These are phyloP conservation scores for Gymnorhina tibicen DNA, from an alignment of 2,113 vertebrate genomes.

Conservation along the genomic window DNA sequence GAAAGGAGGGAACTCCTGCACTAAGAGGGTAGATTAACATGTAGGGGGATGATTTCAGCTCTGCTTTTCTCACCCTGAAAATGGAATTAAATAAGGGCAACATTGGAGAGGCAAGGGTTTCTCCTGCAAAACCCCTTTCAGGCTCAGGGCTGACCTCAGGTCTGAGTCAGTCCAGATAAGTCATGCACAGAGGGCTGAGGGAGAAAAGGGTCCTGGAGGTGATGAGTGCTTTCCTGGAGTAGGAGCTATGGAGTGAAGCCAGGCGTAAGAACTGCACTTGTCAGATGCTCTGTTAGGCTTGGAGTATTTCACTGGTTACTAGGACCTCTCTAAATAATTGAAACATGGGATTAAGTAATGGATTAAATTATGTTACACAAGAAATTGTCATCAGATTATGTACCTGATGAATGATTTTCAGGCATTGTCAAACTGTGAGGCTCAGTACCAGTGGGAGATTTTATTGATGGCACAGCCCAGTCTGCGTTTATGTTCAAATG, in stretches of 20 bases:
- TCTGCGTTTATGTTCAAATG: rapidly evolving
- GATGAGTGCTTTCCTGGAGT: rapidly evolving
- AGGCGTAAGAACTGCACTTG: background rate
- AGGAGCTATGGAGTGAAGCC: background rate
- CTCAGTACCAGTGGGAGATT: background rate
- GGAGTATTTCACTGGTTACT: background rate
- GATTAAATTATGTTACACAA: background rate
- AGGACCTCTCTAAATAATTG: background rate
- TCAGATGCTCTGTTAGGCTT: background rate
- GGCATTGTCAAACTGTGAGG: background rate
- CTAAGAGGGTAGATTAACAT: background rate
- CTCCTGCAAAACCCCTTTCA: background rate
- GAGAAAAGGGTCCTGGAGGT: background rate
- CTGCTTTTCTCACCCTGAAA: background rate
- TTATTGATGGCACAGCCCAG: background rate
- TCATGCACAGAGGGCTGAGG: rapidly evolving
- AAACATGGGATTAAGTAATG: background rate
- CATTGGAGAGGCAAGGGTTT: background rate
- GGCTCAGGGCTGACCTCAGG: background rate
- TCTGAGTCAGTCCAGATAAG: rapidly evolving
- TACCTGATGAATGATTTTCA: background rate
- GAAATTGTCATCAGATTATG: background rate
- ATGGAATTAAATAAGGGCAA: background rate
- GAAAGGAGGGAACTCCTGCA: background rate
- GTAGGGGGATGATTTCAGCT: background rate